Evolutionary conservation across 2,888 invertebrate species (phyloP), one percentile per base, ranked within the genome.

Genomic region (Polyploca ridens): DNA sequence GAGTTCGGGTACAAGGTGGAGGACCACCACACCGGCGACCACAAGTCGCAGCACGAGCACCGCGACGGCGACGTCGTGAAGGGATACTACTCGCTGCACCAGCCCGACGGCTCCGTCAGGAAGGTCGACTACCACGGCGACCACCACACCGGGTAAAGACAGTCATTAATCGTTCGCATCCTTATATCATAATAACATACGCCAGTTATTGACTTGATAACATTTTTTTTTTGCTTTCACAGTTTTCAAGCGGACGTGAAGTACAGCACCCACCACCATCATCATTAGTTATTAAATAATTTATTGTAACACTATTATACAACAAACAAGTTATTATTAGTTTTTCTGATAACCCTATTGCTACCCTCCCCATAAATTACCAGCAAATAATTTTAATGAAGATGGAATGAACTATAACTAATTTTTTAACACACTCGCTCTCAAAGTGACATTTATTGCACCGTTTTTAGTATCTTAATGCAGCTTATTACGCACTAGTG

Each of bases 51-150:
- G 75, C 89, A 93, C 66, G 94, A 94, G 76, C 74, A 76, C 27
- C 87, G 90, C 19, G 91, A 94, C 64, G 94, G 94, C 7, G 94
- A 94, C 75, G 83, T 75, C n/a, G 94, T 94, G 19, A 82, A 83
- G 65, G 86, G 85, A 4, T 75, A 71, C 74, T 86, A 84, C 75
- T 78, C 89, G 27, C 83, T 94, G 49, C 90, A 94, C 70, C 90
- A 94, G 69, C 90, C 94, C 57, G 93, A 91, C 64, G 94, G 94
- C 66, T 91, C 94, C 70, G 76, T 89, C 70, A 88, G 94, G 71
- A 89, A 90, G 63, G 90, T 94, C 33, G 90, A 94, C 73, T 95
- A 95, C 78, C 88, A 89, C 66, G 91, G 90, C 19, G 93, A 94
- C 70, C 54, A 54, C 7, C 54, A 54, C 54, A 19, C 54, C 19